Conservation (phyloP, 2,888 invertebrate species). For the Polia nebulosa region DNA sequence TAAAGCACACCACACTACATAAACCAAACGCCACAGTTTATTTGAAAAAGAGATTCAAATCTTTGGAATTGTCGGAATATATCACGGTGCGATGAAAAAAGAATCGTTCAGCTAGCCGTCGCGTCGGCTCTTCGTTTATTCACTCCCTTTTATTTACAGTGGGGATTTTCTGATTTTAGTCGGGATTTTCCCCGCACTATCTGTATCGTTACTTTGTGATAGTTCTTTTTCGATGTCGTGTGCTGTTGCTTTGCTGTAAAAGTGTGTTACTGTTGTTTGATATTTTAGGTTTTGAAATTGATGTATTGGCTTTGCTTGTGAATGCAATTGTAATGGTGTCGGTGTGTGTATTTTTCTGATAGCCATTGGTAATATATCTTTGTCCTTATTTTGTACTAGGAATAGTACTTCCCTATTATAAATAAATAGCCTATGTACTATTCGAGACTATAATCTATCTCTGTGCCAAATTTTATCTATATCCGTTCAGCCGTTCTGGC, state of each 20-base stretch:
- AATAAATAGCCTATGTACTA: too few relatives aligned
- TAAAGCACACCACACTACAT: slow-evolving; percentile 8
- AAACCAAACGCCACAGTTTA: slow-evolving; percentile 36
- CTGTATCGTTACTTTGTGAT: slow-evolving; percentile 63
- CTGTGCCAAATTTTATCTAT: too few relatives aligned
- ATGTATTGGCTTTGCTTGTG: slow-evolving; percentile 8
- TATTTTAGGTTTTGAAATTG: slow-evolving; percentile 21
- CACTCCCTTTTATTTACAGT: slow-evolving; percentile 84
- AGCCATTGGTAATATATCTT: too few relatives aligned
- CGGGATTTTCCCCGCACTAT: slow-evolving; percentile 80
- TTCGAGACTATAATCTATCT: too few relatives aligned
- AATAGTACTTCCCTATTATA: too few relatives aligned
- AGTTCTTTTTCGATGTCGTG: slow-evolving; percentile 63
- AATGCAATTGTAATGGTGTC: not conserved
- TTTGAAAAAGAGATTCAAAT: slow-evolving; percentile 63
- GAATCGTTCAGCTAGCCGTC: slow-evolving; percentile 72
- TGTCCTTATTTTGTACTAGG: too few relatives aligned
- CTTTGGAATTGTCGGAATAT: slow-evolving; percentile 76
- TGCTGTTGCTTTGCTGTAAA: slow-evolving; percentile 39
- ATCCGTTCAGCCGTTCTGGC: too few relatives aligned
- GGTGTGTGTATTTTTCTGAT: not conserved
- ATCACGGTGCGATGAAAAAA: slow-evolving; percentile 82
- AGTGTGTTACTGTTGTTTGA: slow-evolving; percentile 24
- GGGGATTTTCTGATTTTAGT: slow-evolving; percentile 83
- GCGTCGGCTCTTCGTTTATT: slow-evolving; percentile 78